Conservation (phyloP, 2,797 vertebrate genomes). For the Perodicticus potto region DNA sequence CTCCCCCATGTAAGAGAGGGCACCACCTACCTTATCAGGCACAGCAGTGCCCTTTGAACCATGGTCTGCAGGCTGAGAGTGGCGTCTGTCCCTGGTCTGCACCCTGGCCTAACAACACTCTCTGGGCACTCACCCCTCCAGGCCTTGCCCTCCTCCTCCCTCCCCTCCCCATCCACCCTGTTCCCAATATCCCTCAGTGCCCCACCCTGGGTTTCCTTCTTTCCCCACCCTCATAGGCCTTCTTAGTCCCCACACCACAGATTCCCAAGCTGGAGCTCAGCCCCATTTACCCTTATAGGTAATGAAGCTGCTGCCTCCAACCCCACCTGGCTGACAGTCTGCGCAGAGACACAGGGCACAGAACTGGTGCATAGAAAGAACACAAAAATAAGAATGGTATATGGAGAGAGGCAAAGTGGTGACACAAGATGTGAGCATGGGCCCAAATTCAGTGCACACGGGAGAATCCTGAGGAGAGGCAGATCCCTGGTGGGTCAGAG, state of each 20-base stretch:
- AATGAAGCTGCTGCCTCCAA: neutral
- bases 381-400: neutral
- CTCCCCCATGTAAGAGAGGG: slow-evolving; percentile 28
- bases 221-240: neutral
- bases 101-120: neutral
- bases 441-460: neutral
- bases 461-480: neutral
- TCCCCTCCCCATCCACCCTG: neutral
- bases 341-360: neutral
- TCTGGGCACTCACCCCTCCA: neutral
- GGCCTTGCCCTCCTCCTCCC: neutral
- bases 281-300: no score
- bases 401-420: neutral
- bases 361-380: neutral
- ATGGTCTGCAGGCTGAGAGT: neutral
- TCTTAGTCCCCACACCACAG: no score
- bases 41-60: neutral
- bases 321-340: neutral
- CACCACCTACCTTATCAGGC: slow-evolving; percentile 52
- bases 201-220: neutral
- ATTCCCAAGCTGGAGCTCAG: neutral
- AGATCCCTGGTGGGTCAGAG: neutral
- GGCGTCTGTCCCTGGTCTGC: neutral
- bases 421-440: no score
- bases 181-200: neutral